Conservation (phyloP, 64 coral and sea anemone species). For the Dendrophyllia cribrosa region DNA sequence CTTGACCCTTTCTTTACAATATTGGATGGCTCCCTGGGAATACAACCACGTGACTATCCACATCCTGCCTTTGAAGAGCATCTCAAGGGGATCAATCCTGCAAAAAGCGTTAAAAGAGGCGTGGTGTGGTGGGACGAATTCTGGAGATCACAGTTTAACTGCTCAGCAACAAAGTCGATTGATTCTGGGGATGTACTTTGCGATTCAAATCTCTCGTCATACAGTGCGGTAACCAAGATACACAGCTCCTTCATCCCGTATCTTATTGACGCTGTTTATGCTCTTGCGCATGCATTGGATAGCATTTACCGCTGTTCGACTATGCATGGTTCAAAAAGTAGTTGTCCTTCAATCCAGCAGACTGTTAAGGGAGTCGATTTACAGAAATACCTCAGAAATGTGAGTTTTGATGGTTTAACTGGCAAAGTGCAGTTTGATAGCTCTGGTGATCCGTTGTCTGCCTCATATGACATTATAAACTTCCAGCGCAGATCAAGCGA, state of each 20-base stretch:
- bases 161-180: neutral
- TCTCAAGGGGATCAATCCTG: neutral
- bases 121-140: slow-evolving; percentile 70
- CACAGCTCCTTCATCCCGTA: slow-evolving; percentile 51
- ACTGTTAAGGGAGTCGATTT: slow-evolving; percentile 48
- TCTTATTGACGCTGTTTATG: slow-evolving; percentile 75
- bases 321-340: neutral
- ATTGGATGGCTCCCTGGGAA: neutral
- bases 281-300: slow-evolving; percentile 68
- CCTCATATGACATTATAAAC: slow-evolving; percentile 30
- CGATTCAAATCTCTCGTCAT: slow-evolving; percentile 17
- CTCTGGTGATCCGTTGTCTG: slow-evolving; percentile 26
- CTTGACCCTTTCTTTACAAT: neutral
- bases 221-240: slow-evolving; percentile 36
- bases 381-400: slow-evolving; percentile 22
- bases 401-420: slow-evolving; percentile 51
- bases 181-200: slow-evolving; percentile 5
- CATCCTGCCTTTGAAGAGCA: neutral
- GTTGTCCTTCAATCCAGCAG: slow-evolving; percentile 39
- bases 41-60: slow-evolving; percentile 15
- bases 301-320: slow-evolving; percentile 45
- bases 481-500: neutral
- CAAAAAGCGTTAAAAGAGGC: neutral
- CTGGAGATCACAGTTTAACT: slow-evolving; percentile 72
- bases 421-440: slow-evolving; percentile 42